Percentiles rank a stretch among this genome's conserved stretches.
Evolutionary conservation across 2,888 invertebrate species (phyloP).

Genomic region (Gandaritis pyraliata): DNA sequence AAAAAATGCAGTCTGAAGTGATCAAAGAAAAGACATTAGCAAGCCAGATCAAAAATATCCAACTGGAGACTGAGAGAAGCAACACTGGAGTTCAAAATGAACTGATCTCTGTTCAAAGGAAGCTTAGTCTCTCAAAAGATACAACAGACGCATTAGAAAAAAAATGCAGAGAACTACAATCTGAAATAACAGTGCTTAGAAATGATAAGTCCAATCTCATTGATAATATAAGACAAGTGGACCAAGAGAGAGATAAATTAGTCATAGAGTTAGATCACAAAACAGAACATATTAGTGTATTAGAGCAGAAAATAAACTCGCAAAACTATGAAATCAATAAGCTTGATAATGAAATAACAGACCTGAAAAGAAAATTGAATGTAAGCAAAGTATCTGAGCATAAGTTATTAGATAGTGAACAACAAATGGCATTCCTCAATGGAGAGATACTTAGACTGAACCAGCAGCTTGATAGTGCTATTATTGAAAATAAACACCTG

Average conservation of each 20-base stretch:
- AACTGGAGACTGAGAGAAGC: constrained; percentile 90
- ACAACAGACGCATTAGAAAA: constrained; percentile 84
- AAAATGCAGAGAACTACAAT: constrained; percentile 84
- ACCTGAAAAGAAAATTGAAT: constrained; percentile 82
- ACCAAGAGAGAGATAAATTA: constrained; percentile 88
- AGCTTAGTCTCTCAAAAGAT: constrained; percentile 85
- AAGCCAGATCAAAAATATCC: constrained; percentile 86
- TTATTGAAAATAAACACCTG: constrained; percentile 88
- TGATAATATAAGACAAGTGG: constrained; percentile 86
- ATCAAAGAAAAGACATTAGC: constrained; percentile 78
- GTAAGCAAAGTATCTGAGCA: constrained; percentile 77
- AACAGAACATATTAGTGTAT: constrained; percentile 86
- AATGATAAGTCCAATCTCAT: constrained; percentile 87
- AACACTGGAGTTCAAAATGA: constrained; percentile 88
- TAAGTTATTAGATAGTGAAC: constrained; percentile 75
- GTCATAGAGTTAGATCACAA: constrained; percentile 89
- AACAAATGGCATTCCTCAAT: constrained; percentile 84
- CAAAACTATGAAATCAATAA: constrained; percentile 83
- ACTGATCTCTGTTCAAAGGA: constrained; percentile 85
- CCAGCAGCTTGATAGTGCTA: constrained; percentile 84
- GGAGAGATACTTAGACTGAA: constrained; percentile 84
- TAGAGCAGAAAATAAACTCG: constrained; percentile 87
- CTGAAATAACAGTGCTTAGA: constrained; percentile 85
- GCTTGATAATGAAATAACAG: constrained; percentile 82
- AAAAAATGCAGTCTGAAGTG: constrained; percentile 75